Conservation (phyloP, 2,797 vertebrate genomes). For the Chelmon rostratus region DNA sequence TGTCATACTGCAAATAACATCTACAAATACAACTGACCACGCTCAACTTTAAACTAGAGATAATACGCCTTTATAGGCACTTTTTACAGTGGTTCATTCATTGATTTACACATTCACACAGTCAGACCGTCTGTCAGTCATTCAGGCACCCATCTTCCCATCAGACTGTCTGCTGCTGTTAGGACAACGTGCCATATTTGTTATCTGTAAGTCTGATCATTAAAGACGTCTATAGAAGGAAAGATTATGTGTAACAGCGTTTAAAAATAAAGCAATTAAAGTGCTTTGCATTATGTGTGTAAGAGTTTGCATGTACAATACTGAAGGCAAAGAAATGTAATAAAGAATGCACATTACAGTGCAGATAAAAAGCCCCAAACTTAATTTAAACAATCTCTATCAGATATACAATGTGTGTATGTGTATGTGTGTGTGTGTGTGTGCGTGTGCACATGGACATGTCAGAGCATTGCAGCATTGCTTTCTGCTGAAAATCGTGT, state of each 20-base stretch:
- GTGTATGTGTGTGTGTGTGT: too few relatives aligned
- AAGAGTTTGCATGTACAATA: too few relatives aligned
- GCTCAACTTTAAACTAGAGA: conserved; percentile 1
- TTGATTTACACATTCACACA: conserved; percentile 3
- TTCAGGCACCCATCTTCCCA: neutral
- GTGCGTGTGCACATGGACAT: too few relatives aligned
- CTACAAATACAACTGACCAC: neutral
- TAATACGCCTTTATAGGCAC: neutral
- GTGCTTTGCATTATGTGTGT: too few relatives aligned
- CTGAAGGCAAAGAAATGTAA: too few relatives aligned
- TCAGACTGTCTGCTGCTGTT: neutral
- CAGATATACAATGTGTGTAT: neutral
- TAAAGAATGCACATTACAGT: neutral
- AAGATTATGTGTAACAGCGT: neutral
- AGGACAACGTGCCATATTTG: too few relatives aligned
- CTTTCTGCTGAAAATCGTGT: neutral
- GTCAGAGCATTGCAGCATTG: neutral
- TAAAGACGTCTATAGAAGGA: neutral
- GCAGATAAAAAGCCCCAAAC: neutral
- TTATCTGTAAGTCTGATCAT: neutral
- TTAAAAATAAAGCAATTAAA: neutral
- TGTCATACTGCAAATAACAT: neutral
- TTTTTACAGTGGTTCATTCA: conserved; percentile 7
- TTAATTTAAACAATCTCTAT: neutral
- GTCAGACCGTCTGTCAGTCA: neutral